phyloP scores from a whole-genome alignment of 2,888 invertebrate species.

The Odontomyia ornata region DNA sequence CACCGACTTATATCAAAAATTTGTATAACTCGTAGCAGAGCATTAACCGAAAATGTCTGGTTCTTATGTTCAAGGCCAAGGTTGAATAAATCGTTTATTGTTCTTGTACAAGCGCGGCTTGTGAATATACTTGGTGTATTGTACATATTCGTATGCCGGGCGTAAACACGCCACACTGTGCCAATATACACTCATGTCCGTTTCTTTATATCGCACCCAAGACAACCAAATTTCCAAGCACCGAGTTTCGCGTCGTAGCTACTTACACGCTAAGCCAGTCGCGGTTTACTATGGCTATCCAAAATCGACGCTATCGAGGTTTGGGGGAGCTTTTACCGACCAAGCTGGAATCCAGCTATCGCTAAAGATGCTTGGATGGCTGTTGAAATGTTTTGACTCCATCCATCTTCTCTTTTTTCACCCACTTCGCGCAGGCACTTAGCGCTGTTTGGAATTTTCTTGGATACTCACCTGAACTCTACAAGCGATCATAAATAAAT shows the following conservation, averaged over 20 bases:
- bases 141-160: too few species aligned
- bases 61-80: slow-evolving; percentile 47
- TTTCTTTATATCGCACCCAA: not conserved
- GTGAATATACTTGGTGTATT: not conserved
- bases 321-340: too few species aligned
- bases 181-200: not conserved
- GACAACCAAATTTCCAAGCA: not conserved
- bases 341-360: too few species aligned
- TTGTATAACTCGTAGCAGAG: slow-evolving; percentile 19
- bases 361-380: too few species aligned
- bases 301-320: not conserved
- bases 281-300: not conserved
- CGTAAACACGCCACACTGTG: not conserved
- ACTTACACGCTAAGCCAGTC: not conserved
- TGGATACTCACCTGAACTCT: too few species aligned
- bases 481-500: too few species aligned
- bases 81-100: slow-evolving; percentile 44
- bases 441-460: too few species aligned
- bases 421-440: too few species aligned
- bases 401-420: too few species aligned
- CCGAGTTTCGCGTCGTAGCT: not conserved
- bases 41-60: slow-evolving; percentile 48
- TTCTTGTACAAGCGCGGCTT: not conserved
- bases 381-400: too few species aligned
- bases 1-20: slow-evolving; percentile 24